Evolutionary conservation across 2,888 invertebrate genomes (phyloP), one percentile per base, ranked within the genome.

Genomic region (Meta bourneti): DNA sequence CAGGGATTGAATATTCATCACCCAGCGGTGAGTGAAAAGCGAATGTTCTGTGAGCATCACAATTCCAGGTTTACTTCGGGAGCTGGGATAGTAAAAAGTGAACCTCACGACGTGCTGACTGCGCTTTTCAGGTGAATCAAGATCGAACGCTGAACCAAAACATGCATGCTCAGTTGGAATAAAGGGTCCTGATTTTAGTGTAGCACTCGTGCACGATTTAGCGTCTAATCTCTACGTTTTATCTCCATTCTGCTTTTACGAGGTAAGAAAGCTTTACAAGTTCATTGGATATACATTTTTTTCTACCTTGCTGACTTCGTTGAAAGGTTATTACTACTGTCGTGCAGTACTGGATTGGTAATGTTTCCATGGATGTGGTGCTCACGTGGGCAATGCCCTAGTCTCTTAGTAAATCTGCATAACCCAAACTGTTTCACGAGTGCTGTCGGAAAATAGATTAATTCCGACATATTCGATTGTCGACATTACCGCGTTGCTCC

Each of bases 41-140:
- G 1, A 34, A 61, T 9, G 13, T 8, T 5, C 61, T 9, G 61
- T 9, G 16, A 11, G 16, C 61, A 61, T 34, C 61, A 61, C 61
- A 5, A 16, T 6, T 61, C 34, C 4, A 34, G 34, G 34, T 34
- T 4, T 34, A 34, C 34, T 34, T 34, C 13, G 61, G 16, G 61
- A 61, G 61, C 8, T 5, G 61, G 11, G 9, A 5, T 9, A 0
- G 9, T 61, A 9, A 61, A 11, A 61, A 61, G 61, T 16, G 61
- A 61, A 61, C 61, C 34, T 34, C 34, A 61, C 13, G 61, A 61
- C 5, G 13, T 61, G 13, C 61, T 9, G 61, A 16, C 34, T 61
- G 61, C 8, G 61, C 16, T 61, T 0, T 61, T 87, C 79, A 87
- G 79, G 72, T 87, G 87, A 79, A 71, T 79, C 87, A 87, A 86